Evolutionary conservation across 2,113 vertebrate genomes (phyloP).

Genomic region (Strix aluco): DNA sequence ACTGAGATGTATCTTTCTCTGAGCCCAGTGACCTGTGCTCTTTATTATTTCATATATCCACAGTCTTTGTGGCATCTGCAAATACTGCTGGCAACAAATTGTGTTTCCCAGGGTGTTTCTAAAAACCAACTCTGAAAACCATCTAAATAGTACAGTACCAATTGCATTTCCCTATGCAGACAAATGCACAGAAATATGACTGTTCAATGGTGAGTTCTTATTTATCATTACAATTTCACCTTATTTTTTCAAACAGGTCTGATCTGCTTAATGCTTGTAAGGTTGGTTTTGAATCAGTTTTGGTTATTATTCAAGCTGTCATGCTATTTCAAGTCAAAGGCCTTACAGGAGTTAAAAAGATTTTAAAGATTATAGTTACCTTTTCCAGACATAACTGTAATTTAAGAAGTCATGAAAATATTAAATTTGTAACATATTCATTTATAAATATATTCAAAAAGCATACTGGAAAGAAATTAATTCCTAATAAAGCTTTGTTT

Average conservation of each 20-base stretch:
- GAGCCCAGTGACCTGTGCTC: neutral
- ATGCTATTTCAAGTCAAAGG: neutral
- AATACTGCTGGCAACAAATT: neutral
- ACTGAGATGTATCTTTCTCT: neutral
- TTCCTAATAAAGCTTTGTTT: neutral
- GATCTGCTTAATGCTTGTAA: neutral
- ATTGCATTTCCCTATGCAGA: neutral
- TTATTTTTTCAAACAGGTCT: neutral
- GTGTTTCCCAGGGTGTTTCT: neutral
- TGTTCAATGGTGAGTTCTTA: neutral
- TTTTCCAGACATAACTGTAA: neutral
- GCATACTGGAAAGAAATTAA: neutral
- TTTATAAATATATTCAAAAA: neutral
- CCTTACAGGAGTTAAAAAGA: neutral
- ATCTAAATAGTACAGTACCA: neutral
- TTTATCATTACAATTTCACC: neutral
- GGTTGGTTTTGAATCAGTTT: neutral
- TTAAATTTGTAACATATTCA: neutral
- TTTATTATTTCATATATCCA: neutral
- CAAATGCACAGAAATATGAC: neutral
- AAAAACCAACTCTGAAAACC: neutral
- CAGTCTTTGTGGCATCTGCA: neutral
- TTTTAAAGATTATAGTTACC: neutral
- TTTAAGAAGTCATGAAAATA: neutral
- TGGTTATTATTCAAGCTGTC: neutral